phyloP scores from a whole-genome alignment of 2,888 invertebrate genomes.

The Phengaris alcon region DNA sequence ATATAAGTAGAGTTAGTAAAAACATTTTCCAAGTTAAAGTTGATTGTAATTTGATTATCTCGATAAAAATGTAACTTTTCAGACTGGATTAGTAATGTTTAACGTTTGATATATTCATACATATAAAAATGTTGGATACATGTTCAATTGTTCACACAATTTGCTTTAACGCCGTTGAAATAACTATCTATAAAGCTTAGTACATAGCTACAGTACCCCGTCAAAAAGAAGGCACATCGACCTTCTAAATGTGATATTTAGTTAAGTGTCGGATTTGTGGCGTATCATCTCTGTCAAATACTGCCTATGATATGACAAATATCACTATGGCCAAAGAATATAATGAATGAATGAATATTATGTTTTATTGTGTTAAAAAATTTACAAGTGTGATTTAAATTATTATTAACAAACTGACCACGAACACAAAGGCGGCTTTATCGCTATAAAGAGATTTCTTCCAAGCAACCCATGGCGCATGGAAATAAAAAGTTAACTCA shows the following conservation, averaged over 20 bases:
- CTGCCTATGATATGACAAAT: background rate
- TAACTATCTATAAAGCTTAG: conserved; percentile 1
- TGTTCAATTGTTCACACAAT: background rate
- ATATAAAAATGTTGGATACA: background rate
- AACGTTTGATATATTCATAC: background rate
- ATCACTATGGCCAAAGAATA: no score
- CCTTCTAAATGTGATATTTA: background rate
- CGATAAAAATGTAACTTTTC: background rate
- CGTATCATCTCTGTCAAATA: background rate
- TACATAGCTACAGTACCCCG: background rate
- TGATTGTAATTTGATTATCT: background rate
- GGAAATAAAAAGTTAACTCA: no score
- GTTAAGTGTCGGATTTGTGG: no score
- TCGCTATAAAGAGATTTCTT: no score
- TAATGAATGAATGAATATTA: no score
- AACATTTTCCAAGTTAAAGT: conserved; percentile 1
- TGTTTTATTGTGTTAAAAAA: no score
- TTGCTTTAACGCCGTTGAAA: background rate
- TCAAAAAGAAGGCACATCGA: background rate
- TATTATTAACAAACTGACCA: no score
- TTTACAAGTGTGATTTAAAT: no score
- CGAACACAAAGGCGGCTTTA: no score
- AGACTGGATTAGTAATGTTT: background rate
- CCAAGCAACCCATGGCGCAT: no score
- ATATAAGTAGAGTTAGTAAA: conserved; percentile 12